A percentile compares a stretch with the other conserved stretches of the same genome.
Evolutionary conservation across 2,113 vertebrate genomes (phyloP).

Genomic region (Megaceryle torquata): DNA sequence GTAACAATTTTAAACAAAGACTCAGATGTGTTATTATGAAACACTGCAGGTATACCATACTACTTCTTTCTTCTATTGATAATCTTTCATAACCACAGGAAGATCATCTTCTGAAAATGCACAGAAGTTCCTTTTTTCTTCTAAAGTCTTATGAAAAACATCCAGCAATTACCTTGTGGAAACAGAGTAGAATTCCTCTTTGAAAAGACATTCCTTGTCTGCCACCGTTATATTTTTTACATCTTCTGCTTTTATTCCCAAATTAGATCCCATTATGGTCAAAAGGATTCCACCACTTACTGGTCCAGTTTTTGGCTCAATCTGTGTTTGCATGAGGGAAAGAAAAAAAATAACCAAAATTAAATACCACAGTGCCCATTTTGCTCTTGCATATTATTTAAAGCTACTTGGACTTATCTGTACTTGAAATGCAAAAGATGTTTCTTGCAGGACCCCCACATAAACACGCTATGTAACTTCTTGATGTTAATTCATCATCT

Average conservation of each 20-base stretch:
- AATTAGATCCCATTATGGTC: constrained; percentile 92
- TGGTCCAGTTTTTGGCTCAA: constrained; percentile 88
- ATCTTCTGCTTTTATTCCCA: constrained; percentile 87
- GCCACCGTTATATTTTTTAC: constrained; percentile 84
- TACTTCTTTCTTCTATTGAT: background rate
- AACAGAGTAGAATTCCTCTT: constrained; percentile 85
- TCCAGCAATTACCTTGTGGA: constrained; percentile 87
- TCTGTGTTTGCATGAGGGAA: constrained; percentile 70
- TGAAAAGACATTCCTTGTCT: constrained; percentile 78
- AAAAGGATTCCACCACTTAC: constrained; percentile 83
- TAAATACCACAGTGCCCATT: background rate
- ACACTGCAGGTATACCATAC: background rate
- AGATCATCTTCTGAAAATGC: background rate
- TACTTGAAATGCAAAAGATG: background rate
- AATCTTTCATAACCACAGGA: background rate
- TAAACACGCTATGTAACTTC: background rate
- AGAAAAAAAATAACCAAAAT: background rate
- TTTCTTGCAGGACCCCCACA: background rate
- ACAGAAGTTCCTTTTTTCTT: background rate
- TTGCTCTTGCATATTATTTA: background rate
- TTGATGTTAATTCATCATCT: background rate
- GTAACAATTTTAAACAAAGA: background rate
- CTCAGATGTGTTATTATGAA: background rate
- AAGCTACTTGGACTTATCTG: background rate
- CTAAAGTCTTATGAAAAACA: constrained; percentile 11